Percentiles rank a stretch among this genome's conserved stretches.
phyloP scores from a whole-genome alignment of 2,797 vertebrate genomes.

The Manis crassicaudata region DNA sequence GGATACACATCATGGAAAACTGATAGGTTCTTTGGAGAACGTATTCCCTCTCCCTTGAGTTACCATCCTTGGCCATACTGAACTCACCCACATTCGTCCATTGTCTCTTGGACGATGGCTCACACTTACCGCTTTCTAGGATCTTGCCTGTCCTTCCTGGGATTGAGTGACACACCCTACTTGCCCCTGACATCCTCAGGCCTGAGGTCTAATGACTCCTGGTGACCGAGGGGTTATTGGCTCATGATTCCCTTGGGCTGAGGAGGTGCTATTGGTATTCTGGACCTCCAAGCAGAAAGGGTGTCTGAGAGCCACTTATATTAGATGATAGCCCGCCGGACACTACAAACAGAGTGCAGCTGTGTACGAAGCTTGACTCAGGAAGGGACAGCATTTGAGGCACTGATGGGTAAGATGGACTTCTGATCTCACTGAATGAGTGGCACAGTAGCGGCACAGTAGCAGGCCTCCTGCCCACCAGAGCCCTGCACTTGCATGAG shows the following conservation, averaged over 20 bases:
- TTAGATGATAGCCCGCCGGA: background rate
- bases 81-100: background rate
- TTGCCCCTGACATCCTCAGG: background rate
- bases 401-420: background rate
- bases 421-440: background rate
- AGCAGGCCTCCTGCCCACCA: background rate
- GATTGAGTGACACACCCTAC: no score
- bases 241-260: background rate
- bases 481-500: background rate
- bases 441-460: background rate
- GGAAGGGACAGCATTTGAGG: background rate
- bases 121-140: background rate
- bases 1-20: background rate
- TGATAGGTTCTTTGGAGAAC: background rate
- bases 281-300: background rate
- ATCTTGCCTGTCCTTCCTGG: background rate
- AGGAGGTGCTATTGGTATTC: background rate
- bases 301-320: background rate
- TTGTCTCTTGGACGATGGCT: background rate
- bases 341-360: background rate
- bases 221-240: background rate
- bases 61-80: background rate
- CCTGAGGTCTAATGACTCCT: background rate
- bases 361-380: background rate
- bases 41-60: background rate